Evolutionary conservation across 2,797 vertebrate genomes (phyloP), one percentile per base, ranked within the genome.

Genomic region (Psittacula echo): DNA sequence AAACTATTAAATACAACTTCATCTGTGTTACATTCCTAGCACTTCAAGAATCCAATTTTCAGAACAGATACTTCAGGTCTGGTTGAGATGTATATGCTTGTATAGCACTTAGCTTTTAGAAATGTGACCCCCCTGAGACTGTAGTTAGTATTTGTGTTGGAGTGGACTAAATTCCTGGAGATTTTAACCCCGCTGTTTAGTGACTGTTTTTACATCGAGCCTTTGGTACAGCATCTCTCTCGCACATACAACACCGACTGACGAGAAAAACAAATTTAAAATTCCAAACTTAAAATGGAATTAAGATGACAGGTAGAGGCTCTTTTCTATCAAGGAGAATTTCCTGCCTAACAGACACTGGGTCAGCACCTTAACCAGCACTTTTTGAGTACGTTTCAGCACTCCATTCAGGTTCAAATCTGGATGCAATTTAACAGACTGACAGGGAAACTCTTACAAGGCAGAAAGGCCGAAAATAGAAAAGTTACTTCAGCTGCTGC

Each of bases 211-310:
- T 41, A 44, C 3, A 13, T 11, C 71, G 41, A 3, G 5, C 27
- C 26, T 68, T 58, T 26, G 21, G 58, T 8, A 75, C 0, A 0
- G 9, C n/a, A 62, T 20, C 20, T 68, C 27, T 75, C 48, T 8
- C 82, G 42, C 23, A 30, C 32, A 39, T 24, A 42, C 5, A 71
- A 48, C 24, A 44, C 24, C 10, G 34, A 62, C 77, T n/a, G 41
- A 78, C 77, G 41, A 68, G 1, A 2, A 72, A 76, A 82, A 16
- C 7, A 34, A 61, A 37, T 65, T 74, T 84, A 92, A 90, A 74
- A 45, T 47, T 60, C 74, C 30, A 60, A 50, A 71, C 41, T 45
- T 45, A 30, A 65, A 82, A 79, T 11, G 13, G 19, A 75, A 91
- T 71, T 56, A 71, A 23, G 47, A 45, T 39, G 58, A 84, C 1